Evolutionary conservation across 1,140 invertebrate species (phyloP), one percentile per base, ranked within the genome.

Genomic region (Laupala kohalensis): DNA sequence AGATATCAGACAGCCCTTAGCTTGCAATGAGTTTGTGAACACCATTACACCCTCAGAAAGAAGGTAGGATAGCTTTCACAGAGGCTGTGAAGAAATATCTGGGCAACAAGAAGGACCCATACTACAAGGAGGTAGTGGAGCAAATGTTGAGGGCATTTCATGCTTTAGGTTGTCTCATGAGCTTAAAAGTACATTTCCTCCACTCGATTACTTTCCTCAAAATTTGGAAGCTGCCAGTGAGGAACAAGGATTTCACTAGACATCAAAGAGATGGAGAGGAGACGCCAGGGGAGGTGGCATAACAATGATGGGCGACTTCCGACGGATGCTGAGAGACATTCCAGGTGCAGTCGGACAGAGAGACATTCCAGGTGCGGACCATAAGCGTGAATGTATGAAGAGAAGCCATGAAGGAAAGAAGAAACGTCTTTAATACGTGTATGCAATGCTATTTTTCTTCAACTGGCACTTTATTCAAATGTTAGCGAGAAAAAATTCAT

Each of bases 181-280:
- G 74, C 66, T n/a, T n/a, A 64, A 80, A 81, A 76, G 69, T 80
- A 66, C 77, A 81, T 76, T 79, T 79, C 74, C 75, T 81, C 12
- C 71, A 80, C 66, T 78, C 75, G 77, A 79, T 69, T 77, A 79
- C 63, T 81, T 80, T 74, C 76, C 74, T 1, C 25, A 74, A 74
- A 81, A 77, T 74, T 75, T 77, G 64, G 78, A 75, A 29, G 76
- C 68, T 25, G 73, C 77, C 62, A 79, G 74, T 74, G 78, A 78
- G 68, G 77, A 82, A 73, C 78, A 80, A 26, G 77, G 80, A 9
- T 76, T 81, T 70, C 69, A 76, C n/a, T 81, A 74, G 76, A 80
- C 26, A 77, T 80, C 30, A 71, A 64, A 23, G 53, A n/a, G 66
- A 79, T 77, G 73, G 76, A 80, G 72, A 76, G 73, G 72, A 68